Evolutionary conservation across 2,113 vertebrate genomes (phyloP).

Genomic region (Neogale vison): DNA sequence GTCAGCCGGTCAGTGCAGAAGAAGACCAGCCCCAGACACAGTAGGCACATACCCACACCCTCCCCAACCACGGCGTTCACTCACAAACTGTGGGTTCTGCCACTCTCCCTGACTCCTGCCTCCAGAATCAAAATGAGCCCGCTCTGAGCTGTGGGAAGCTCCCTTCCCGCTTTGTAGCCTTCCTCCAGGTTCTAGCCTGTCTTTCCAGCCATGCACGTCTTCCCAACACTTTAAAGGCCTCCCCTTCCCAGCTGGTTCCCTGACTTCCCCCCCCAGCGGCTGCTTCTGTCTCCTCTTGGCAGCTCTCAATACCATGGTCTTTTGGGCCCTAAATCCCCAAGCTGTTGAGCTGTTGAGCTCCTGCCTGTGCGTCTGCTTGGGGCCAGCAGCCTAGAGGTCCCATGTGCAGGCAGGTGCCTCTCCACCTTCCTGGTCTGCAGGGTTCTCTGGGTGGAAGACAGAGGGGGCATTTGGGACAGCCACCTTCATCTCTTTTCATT

Average conservation of each 20-base stretch:
- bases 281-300: background rate
- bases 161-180: background rate
- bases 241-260: background rate
- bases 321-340: background rate
- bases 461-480: background rate
- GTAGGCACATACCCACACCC: background rate
- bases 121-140: background rate
- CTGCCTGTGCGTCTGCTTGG: background rate
- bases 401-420: accelerated
- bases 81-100: background rate
- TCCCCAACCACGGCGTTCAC: background rate
- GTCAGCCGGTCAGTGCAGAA: background rate
- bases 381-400: background rate
- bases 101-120: background rate
- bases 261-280: background rate
- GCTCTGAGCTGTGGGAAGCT: background rate
- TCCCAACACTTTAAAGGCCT: background rate
- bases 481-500: background rate
- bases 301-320: background rate
- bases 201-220: background rate
- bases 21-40: background rate
- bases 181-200: background rate
- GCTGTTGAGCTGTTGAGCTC: background rate
- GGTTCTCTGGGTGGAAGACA: background rate
- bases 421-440: background rate